Conservation (phyloP, 2,113 vertebrate species). For the Coturnix japonica region DNA sequence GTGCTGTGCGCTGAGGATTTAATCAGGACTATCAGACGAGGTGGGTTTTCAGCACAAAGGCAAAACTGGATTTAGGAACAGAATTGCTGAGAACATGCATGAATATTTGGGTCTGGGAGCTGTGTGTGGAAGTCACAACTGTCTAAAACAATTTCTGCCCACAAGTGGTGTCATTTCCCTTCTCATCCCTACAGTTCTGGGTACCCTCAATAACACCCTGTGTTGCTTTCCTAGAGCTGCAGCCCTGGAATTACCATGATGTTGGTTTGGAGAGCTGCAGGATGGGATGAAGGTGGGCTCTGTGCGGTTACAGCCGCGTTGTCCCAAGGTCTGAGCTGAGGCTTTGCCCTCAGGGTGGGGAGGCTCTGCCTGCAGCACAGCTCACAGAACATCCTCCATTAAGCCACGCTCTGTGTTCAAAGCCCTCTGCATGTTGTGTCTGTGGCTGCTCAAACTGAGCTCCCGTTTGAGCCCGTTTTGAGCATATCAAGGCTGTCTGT, state of each 20-base stretch:
- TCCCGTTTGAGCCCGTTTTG: constrained; percentile 57
- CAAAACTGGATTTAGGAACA: background rate
- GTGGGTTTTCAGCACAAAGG: background rate
- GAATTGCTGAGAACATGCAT: rapidly evolving
- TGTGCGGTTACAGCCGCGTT: background rate
- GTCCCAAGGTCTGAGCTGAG: background rate
- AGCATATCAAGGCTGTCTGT: constrained; percentile 34
- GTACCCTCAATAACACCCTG: too few relatives aligned
- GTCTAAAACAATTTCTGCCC: background rate
- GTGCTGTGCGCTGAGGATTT: background rate
- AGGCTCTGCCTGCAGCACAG: background rate
- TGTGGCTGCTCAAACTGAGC: constrained; percentile 16
- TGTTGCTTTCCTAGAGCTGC: background rate
- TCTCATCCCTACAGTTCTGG: background rate
- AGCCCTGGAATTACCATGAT: background rate
- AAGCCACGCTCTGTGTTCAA: constrained; percentile 48
- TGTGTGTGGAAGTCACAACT: rapidly evolving
- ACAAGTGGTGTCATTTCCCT: background rate
- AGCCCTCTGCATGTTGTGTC: background rate
- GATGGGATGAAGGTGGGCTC: background rate
- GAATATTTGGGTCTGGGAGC: rapidly evolving
- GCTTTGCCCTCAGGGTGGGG: background rate
- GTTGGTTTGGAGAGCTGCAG: background rate
- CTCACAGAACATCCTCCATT: constrained; percentile 50
- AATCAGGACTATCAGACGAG: background rate